Evolutionary conservation across 2,797 vertebrate genomes (phyloP).

Genomic region (Microctenopoma lineatum): DNA sequence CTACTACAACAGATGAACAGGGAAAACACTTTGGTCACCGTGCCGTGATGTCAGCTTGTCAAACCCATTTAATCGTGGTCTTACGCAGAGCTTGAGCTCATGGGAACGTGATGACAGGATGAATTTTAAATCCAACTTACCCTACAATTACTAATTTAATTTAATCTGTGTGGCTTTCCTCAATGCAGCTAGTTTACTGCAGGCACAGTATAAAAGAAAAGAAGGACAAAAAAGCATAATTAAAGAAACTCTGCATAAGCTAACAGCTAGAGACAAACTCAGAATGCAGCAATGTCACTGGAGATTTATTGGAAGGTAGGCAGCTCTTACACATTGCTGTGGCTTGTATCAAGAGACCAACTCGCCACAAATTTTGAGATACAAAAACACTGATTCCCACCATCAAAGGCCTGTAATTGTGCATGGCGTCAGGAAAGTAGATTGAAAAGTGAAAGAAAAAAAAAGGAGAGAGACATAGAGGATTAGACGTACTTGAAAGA

Average conservation of each 20-base stretch:
- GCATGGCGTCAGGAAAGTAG: constrained; percentile 54
- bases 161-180: constrained; percentile 11
- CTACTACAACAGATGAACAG: constrained; percentile 74
- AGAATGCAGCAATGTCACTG: constrained; percentile 4
- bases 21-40: constrained; percentile 60
- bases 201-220: not conserved
- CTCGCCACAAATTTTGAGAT: constrained; percentile 21
- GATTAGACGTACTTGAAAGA: constrained; percentile 24
- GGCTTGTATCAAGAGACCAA: constrained; percentile 33
- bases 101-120: constrained; percentile 15
- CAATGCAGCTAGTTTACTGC: not conserved
- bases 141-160: not conserved
- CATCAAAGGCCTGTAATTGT: constrained; percentile 56
- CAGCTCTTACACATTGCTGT: constrained; percentile 30
- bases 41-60: constrained; percentile 47
- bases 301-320: constrained; percentile 32
- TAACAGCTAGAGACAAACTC: constrained; percentile 15
- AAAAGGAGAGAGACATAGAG: constrained; percentile 12
- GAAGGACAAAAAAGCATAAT: not conserved
- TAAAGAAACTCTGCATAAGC: constrained; percentile 2
- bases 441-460: constrained; percentile 38
- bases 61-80: constrained; percentile 16
- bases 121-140: constrained; percentile 5
- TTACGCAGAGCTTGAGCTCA: constrained; percentile 2
- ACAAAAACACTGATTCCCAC: constrained; percentile 47